phyloP scores from a whole-genome alignment of 2,113 vertebrate genomes.

The Microcebus tavaratra region DNA sequence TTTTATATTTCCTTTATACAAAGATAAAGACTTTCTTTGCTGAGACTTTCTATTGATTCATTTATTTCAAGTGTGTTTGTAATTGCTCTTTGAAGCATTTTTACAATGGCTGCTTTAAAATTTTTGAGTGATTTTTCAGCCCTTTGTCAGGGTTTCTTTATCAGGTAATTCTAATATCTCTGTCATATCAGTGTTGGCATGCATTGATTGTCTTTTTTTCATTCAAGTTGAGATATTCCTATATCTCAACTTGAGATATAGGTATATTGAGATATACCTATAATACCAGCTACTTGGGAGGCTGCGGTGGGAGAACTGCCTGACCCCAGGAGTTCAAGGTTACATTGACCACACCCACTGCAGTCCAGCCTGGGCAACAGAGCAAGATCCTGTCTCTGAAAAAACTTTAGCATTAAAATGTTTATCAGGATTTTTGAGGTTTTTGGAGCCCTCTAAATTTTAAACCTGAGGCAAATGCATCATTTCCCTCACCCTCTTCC shows the following conservation, averaged over 20 bases:
- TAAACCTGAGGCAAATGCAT: accelerated
- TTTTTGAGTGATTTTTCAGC: not conserved
- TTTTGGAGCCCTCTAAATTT: not conserved
- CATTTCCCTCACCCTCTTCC: not conserved
- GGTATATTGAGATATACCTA: no score
- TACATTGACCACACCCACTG: no score
- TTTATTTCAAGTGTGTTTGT: not conserved
- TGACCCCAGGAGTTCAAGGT: no score
- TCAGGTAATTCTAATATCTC: not conserved
- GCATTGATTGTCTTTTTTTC: not conserved
- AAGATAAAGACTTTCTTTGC: not conserved
- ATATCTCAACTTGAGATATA: no score
- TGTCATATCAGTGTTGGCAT: not conserved
- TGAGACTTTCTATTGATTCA: not conserved
- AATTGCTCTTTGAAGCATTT: not conserved
- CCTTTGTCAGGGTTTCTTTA: not conserved
- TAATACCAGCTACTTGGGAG: no score
- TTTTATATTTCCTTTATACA: not conserved
- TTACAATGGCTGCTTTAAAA: not conserved
- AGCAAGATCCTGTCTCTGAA: no score
- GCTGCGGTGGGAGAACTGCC: no score
- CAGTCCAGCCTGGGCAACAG: no score
- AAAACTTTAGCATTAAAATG: not conserved
- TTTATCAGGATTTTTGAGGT: not conserved
- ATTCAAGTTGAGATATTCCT: not conserved